Evolutionary conservation across 1,140 invertebrate species (phyloP), one percentile per base, ranked within the genome.

Genomic region (Halyomorpha halys): DNA sequence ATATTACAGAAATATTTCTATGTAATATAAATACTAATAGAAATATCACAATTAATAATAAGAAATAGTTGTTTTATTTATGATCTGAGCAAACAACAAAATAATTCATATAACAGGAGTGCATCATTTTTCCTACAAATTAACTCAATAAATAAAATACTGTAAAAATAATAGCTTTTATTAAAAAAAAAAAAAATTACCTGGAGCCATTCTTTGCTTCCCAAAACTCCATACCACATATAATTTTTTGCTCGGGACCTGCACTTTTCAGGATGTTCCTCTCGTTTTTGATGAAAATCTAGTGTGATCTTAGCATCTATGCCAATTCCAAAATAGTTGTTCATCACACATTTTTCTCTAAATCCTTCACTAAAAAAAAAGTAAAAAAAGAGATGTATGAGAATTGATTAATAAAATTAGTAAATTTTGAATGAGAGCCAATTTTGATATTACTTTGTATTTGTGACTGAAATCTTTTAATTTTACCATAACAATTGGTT

Each of bases 291-390:
- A 76, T 99, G 96, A 74, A 99, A 98, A 72, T 98, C 94, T 13
- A 98, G 76, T 13, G 93, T 94, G 27, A 99, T 97, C 76, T 99
- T 98, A 0, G 96, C 96, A 79, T 99, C 96, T 56, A 98, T 92
- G 15, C 96, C 96, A 73, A 99, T 98, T 6, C 96, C 96, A 76
- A 98, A 98, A 75, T 99, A 99, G 74, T 98, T 98, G 74, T 98
- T 98, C 95, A 99, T 98, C 0, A 98, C 94, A 68, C 91, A 94
- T 68, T 87, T 85, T 76, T 98, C 95, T 69, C 88, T 88, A 75
- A 93, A 97, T 4, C 92, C 91, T 77, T 94, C 90, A 73, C 84
- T 86, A 71, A 47, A 72, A 74, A 59, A 51, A 54, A 67, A 27
- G 27, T 14, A 65, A 14, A 3, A 47, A 63, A 30, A 18, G 60